Conservation (phyloP, 2,888 invertebrate genomes). For the Mesorhabditis belari region DNA sequence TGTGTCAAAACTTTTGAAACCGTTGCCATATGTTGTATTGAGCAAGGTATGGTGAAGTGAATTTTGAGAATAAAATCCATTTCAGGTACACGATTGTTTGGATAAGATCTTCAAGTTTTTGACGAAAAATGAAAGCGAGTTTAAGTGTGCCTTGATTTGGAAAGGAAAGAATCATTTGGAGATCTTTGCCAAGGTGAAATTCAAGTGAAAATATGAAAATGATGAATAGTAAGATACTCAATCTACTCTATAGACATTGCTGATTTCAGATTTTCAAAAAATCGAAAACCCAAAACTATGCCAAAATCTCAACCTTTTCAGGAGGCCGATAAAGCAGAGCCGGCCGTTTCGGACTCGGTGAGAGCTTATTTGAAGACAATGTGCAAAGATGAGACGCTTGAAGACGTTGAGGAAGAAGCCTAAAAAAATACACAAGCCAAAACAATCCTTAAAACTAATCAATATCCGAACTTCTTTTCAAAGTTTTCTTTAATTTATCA, state of each 20-base stretch:
- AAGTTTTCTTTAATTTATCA: too few species aligned
- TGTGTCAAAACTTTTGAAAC: slow-evolving; percentile 52
- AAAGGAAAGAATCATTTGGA: slow-evolving; percentile 48
- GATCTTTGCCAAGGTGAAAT: slow-evolving; percentile 39
- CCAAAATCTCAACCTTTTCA: not conserved
- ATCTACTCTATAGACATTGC: not conserved
- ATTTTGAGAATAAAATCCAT: not conserved
- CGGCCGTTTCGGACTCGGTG: not conserved
- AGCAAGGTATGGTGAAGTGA: slow-evolving; percentile 33
- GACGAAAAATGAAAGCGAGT: slow-evolving; percentile 45
- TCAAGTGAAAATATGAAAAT: not conserved
- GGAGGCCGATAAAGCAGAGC: not conserved
- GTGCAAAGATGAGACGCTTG: not conserved
- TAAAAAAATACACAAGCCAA: too few species aligned
- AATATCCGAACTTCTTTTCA: too few species aligned
- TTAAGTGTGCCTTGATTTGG: slow-evolving; percentile 50
- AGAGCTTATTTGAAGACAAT: not conserved
- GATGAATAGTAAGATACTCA: not conserved
- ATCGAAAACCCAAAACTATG: not conserved
- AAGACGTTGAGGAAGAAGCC: too few species aligned
- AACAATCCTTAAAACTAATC: too few species aligned
- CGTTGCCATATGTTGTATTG: slow-evolving; percentile 48
- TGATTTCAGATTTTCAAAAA: not conserved
- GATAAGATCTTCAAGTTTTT: slow-evolving; percentile 49
- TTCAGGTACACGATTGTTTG: slow-evolving; percentile 49